Evolutionary conservation across 2,888 invertebrate genomes (phyloP), one percentile per base, ranked within the genome.

Genomic region (Tenthredo notha): DNA sequence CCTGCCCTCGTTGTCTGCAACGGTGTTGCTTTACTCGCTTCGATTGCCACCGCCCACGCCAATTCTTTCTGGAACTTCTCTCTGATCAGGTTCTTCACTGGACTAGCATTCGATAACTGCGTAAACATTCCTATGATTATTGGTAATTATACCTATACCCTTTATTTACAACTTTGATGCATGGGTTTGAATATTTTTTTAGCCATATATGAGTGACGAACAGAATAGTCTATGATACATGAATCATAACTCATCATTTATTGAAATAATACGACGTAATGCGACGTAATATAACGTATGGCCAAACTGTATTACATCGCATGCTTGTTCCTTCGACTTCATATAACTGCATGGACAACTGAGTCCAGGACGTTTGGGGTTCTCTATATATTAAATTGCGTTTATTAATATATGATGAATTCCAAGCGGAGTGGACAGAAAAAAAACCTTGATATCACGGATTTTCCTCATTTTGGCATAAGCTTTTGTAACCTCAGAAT

Each of bases 91-190:
- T 95, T 95, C 88, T 90, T 95, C 58, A 94, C 94, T 21, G 95
- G 95, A 50, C 89, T 95, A 87, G 94, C 94, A 10, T 95, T 94
- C 90, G 95, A 95, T 90, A 95, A 94, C 88, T 94, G 94, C 89
- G 94, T 94, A 90, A 94, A 94, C 86, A 94, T 94, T 92, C 94
- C 95, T 86, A 93, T 95, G 87, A 95, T 95, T 86, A 91, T 95
- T 74, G 94, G 95, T 95, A 86, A 54, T 78, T 37, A 2, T 50
- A n/a, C n/a, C 6, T 50, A 50, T n/a, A 50, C 12, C 5, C 4
- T 25, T 65, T 5, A 25, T 29, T 33, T 10, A 15, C 21, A 67
- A 25, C 6, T 67, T 67, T 29, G 15, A 67, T 67, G 25, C 7
- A 9, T 67, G 33, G 21, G 33, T 21, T 15, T 65, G 1, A 70